Percentiles rank a stretch among this genome's conserved stretches.
These are phyloP conservation scores for Neolamprologus longior DNA, from an alignment of 2,113 vertebrate species.

Conservation along the genomic window DNA sequence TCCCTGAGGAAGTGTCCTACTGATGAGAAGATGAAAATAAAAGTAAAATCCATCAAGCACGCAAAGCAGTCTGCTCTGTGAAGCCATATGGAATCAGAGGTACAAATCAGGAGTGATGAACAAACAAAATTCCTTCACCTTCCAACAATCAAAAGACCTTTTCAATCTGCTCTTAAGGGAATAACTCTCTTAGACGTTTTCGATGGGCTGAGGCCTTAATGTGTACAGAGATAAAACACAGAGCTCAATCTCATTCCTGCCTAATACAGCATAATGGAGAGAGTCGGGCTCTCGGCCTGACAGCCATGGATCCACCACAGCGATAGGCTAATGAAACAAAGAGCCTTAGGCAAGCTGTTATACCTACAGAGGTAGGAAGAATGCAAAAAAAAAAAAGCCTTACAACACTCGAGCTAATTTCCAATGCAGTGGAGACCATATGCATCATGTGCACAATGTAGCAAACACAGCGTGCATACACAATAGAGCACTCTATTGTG, in stretches of 20 bases:
- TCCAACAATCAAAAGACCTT: constrained; percentile 13
- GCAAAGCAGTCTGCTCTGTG: constrained; percentile 10
- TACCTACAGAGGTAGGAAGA: not conserved
- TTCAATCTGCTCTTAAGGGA: constrained; percentile 15
- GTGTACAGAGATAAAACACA: constrained; percentile 24
- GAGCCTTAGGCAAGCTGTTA: constrained; percentile 39
- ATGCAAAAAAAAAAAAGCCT: not conserved
- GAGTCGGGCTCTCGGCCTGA: constrained; percentile 34
- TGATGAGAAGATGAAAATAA: constrained; percentile 16
- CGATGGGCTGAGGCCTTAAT: constrained; percentile 13
- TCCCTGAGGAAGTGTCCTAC: not conserved
- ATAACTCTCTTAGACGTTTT: constrained; percentile 12
- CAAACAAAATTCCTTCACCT: constrained; percentile 12
- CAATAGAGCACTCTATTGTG: not conserved
- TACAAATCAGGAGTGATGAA: not conserved
- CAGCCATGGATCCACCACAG: constrained; percentile 30
- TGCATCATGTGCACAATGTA: not conserved
- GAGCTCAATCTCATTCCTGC: constrained; percentile 17
- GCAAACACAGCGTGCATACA: not conserved
- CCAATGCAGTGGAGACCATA: constrained; percentile 2
- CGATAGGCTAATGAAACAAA: constrained; percentile 57
- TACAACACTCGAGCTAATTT: constrained; percentile 19
- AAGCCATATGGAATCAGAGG: constrained; percentile 1
- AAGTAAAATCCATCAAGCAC: not conserved
- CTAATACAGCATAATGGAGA: constrained; percentile 44